A percentile compares a stretch with the other conserved stretches of the same genome.
phyloP scores from a whole-genome alignment of 2,113 vertebrate genomes.

The Triplophysa siluroides region DNA sequence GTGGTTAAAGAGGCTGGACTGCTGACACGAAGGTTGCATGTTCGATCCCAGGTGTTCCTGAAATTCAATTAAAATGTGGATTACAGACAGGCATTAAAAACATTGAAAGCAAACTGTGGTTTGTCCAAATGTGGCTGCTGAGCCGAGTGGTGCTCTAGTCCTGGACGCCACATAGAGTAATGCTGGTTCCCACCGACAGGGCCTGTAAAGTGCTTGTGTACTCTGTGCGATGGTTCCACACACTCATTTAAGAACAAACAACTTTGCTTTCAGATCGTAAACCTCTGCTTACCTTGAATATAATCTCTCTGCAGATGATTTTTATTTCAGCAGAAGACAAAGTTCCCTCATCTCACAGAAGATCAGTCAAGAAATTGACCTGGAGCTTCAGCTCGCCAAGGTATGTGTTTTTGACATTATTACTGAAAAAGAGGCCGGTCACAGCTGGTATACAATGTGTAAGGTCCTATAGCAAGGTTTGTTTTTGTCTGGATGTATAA shows the following conservation, averaged over 20 bases:
- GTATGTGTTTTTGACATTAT: constrained; percentile 60
- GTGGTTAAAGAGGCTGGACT: not conserved
- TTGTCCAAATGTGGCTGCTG: constrained; percentile 61
- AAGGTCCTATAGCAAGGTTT: too few species aligned
- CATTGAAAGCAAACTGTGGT: constrained; percentile 41
- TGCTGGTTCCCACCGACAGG: constrained; percentile 94
- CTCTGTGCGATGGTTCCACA: constrained; percentile 96
- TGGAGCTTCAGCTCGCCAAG: constrained; percentile 85
- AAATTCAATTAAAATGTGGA: not conserved
- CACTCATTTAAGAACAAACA: constrained; percentile 58
- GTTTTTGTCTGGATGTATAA: too few species aligned
- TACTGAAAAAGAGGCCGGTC: too few species aligned
- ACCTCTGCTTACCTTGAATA: not conserved
- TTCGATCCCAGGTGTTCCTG: not conserved
- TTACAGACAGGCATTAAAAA: not conserved
- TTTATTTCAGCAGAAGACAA: constrained; percentile 67
- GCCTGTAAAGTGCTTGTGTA: constrained; percentile 79
- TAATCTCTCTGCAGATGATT: constrained; percentile 71
- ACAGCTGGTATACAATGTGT: too few species aligned
- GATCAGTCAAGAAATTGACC: constrained; percentile 73
- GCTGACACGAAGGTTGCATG: not conserved
- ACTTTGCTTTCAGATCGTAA: not conserved
- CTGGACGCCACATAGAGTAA: constrained; percentile 81
- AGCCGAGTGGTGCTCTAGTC: constrained; percentile 74
- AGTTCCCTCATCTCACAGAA: constrained; percentile 74